Percentiles rank a stretch among this genome's conserved stretches.
These are phyloP conservation scores for Ophraella communa DNA, from an alignment of 2,888 invertebrate genomes.

Conservation along the genomic window DNA sequence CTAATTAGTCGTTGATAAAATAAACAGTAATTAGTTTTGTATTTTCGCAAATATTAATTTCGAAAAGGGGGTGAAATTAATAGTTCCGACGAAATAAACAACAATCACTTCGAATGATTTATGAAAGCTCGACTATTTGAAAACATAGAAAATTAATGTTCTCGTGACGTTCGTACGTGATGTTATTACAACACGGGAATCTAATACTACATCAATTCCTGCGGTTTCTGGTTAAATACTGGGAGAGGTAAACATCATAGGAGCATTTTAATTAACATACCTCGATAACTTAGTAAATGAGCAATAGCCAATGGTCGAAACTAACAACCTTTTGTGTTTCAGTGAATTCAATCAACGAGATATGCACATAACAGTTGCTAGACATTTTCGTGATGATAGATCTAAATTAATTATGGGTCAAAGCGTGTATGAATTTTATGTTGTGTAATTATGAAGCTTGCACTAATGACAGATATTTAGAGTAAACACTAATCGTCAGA, in stretches of 20 bases:
- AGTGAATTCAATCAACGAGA: neutral
- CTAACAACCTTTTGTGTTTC: conserved; percentile 1
- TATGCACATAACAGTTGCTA: no score
- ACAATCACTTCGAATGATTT: conserved; percentile 13
- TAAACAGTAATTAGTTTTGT: neutral
- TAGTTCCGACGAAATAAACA: conserved; percentile 17
- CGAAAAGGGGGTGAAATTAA: conserved; percentile 12
- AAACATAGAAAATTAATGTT: conserved; percentile 8
- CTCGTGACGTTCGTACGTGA: conserved; percentile 10
- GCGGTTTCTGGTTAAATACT: neutral
- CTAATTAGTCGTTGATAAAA: neutral
- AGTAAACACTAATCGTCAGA: no score
- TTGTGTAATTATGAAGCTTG: no score
- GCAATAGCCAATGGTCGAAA: neutral
- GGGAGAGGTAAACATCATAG: neutral
- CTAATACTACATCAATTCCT: neutral
- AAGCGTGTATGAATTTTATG: no score
- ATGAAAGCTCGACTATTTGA: conserved; percentile 9
- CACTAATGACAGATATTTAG: no score
- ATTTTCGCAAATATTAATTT: neutral
- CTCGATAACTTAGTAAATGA: neutral
- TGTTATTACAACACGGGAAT: conserved; percentile 6
- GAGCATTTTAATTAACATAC: conserved; percentile 1
- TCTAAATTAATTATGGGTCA: no score
- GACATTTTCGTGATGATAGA: no score